Evolutionary conservation across 2,113 vertebrate genomes (phyloP), one percentile per base, ranked within the genome.

Genomic region (Genyomyrus donnyi): DNA sequence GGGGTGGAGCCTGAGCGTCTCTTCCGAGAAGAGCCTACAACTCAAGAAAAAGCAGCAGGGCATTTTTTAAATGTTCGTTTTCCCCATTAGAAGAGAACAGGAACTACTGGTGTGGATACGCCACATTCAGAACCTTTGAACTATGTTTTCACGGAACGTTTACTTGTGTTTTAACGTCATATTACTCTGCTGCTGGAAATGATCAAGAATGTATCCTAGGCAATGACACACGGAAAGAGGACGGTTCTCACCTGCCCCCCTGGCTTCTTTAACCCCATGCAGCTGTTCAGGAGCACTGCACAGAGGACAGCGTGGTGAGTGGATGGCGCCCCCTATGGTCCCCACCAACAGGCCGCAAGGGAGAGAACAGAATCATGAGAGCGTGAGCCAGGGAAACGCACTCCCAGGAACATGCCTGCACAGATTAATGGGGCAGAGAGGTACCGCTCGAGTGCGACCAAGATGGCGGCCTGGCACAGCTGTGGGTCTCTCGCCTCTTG

Each of bases 191-290:
- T 74, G 66, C 66, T 35, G 31, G 27, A 39, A 74, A 35, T 35
- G 70, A 39, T 39, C 13, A 77, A 17, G 0, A 77, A 77, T 77
- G 13, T 19, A 77, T 39, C 70, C 11, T 77, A 19, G 35, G 35
- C 0, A 19, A 42, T 1, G 15, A 39, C 3, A 35, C 35, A 17
- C 8, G 15, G 13, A 42, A 42, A 35, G 13, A 19, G 5, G 35
- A 45, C 46, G 80, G 9, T 11, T 17, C 96, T 89, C 87, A 98
- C 97, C 96, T 9, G 91, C 85, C 0, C 91, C 6, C 9, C 89
- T 19, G 46, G n/a, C 10, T 19, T 52, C 49, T 91, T 56, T 85
- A 5, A 0, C 27, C 62, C 85, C 77, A 80, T 24, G 0, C 11
- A 87, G 46, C 50, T 39, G 86, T 35, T 31, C 9, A 0, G 88